Percentiles rank a stretch among this genome's conserved stretches.
Evolutionary conservation across 37 sponge, comb jelly and placozoan genomes (phyloP).

Genomic region (Chondrosia reniformis): DNA sequence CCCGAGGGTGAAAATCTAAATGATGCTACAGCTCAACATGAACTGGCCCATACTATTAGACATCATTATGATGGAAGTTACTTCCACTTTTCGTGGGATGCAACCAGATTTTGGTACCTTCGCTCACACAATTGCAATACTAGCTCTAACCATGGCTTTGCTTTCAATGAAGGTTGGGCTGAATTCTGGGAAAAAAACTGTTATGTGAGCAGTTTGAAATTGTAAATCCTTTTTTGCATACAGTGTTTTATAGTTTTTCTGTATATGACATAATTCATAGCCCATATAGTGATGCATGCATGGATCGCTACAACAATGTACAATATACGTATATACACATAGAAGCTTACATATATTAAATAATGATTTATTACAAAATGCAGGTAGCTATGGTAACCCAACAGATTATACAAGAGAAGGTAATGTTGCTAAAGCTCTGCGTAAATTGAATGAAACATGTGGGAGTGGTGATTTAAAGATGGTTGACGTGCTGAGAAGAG

Average conservation of each 20-base stretch:
- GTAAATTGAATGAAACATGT: not conserved
- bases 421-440: slow-evolving; percentile 25
- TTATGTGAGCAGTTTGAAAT: not conserved
- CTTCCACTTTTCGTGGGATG: slow-evolving; percentile 19
- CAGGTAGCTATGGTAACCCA: too few relatives aligned
- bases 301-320: too few relatives aligned
- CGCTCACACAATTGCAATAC: not conserved
- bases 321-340: too few relatives aligned
- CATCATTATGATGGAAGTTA: slow-evolving; percentile 29
- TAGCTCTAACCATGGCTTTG: slow-evolving; percentile 23
- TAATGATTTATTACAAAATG: too few relatives aligned
- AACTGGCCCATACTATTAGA: slow-evolving; percentile 30
- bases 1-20: not conserved
- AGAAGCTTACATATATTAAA: too few relatives aligned
- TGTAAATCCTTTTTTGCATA: not conserved
- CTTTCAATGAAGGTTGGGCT: slow-evolving; percentile 42
- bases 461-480: not conserved
- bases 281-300: too few relatives aligned
- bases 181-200: slow-evolving; percentile 20
- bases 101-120: not conserved
- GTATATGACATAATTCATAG: too few relatives aligned
- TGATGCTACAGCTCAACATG: slow-evolving; percentile 9
- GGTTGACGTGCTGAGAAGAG: not conserved
- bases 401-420: slow-evolving; percentile 27
- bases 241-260: too few relatives aligned